Conservation (phyloP, 1,140 invertebrate species). For the Dinoponera quadriceps region DNA sequence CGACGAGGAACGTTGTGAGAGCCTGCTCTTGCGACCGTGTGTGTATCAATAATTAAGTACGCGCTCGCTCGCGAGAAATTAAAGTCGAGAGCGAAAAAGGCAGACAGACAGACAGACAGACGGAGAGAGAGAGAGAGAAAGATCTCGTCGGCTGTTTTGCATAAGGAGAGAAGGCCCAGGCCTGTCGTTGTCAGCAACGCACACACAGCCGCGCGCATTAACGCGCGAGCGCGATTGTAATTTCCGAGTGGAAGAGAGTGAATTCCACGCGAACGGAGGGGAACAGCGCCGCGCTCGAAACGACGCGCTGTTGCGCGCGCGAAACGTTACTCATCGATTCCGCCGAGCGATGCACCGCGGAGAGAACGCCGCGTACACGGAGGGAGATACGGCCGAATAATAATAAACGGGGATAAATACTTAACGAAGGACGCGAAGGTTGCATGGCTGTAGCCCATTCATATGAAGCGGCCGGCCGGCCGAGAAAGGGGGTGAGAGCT, state of each 20-base stretch:
- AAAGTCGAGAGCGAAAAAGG: not conserved
- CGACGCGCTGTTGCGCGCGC: slow-evolving; percentile 37
- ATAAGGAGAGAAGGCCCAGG: slow-evolving; percentile 30
- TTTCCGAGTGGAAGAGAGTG: slow-evolving; percentile 23
- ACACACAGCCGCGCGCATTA: slow-evolving; percentile 6
- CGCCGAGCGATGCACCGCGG: slow-evolving; percentile 51
- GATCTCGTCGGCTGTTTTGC: slow-evolving; percentile 20
- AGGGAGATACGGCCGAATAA: slow-evolving; percentile 68
- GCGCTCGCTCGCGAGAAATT: slow-evolving; percentile 34
- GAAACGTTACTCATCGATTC: slow-evolving; percentile 70
- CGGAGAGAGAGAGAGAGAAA: too few relatives aligned
- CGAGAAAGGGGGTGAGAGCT: slow-evolving; percentile 46
- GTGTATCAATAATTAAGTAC: slow-evolving; percentile 35
- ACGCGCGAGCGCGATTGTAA: slow-evolving; percentile 41
- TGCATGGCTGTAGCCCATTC: slow-evolving; percentile 81
- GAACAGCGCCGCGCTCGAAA: slow-evolving; percentile 30
- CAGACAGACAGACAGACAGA: too few relatives aligned
- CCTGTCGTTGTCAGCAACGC: slow-evolving; percentile 33
- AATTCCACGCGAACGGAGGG: slow-evolving; percentile 6
- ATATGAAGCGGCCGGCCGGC: slow-evolving; percentile 71
- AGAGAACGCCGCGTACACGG: slow-evolving; percentile 35
- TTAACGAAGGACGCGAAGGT: slow-evolving; percentile 79
- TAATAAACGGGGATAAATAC: slow-evolving; percentile 77
- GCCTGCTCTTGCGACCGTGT: too few relatives aligned
- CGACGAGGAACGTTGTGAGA: too few relatives aligned